Base-by-base conservation (phyloP, 2,113 vertebrate genomes). In the Climacteris rufus region DNA sequence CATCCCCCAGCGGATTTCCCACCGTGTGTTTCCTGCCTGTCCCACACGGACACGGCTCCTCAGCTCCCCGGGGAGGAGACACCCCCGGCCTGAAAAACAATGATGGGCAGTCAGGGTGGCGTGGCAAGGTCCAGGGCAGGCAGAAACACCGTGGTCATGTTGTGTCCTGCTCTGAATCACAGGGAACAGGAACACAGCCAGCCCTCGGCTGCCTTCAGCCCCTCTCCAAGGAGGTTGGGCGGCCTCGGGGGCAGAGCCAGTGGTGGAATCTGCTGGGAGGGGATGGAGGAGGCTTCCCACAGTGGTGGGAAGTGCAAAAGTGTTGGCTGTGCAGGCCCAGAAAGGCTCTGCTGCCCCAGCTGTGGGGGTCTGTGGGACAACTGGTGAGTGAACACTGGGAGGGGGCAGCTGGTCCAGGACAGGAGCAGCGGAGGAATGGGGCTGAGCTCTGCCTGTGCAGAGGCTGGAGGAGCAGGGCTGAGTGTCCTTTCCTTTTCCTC, bases 21-120 rank as follows among this genome's bases (percentile, higher is more conserved):
- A 57, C 39, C 5, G 2, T 35, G 63, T n/a, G 94, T 56, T 97
- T 91, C 81, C 93, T 96, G 86, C 44, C 81, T 11, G 4, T 70
- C 37, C 72, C 44, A 0, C 21, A 24, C 0, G 0, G 47, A 39
- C n/a, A 0, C 0, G 1, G 64, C 68, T 50, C 75, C 27, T 56
- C 5, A 0, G 2, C 8, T 61, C 75, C 61, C 63, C 28, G 13
- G 35, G 54, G 47, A 44, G 13, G 50, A 31, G 78, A 40, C 6
- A 4, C 10, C 35, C 7, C 40, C 0, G 4, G 10, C 0, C 1
- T 23, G 75, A 24, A 37, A 31, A 65, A 15, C 18, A 27, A 5
- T 5, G 1, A 3, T 1, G 4, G 54, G 47, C 6, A 9, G 35
- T 44, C 3, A 3, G 47, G 50, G n/a, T 33, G 54, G 54, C 0